Base-by-base conservation (phyloP, 2,113 vertebrate species). In the Bos javanicus region DNA sequence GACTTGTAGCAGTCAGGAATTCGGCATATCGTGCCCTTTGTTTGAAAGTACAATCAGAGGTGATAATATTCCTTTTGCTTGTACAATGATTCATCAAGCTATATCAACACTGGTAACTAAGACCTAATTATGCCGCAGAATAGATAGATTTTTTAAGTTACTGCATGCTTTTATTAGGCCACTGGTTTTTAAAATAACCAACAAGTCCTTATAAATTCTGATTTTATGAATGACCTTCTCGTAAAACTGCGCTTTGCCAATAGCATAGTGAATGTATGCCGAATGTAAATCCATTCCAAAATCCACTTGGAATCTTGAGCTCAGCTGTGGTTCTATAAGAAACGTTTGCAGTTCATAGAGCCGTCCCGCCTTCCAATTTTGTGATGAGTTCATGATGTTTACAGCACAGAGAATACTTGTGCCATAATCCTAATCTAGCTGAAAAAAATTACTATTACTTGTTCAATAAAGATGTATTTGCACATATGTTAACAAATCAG, bases 341-440 rank as follows among this genome's bases (percentile, higher is more conserved):
- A 98, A 97, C 96, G 95, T 97, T 98, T 98, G 90, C 97, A 98
- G 95, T 96, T 96, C 97, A 96, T 97, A 98, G 97, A 91, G 97
- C 97, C 97, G 97, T 96, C 71, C 59, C 92, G 98, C 97, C 98
- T 98, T 98, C 97, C 97, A 98, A 96, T 98, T 98, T 98, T 98
- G 98, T 99, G 98, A 99, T 98, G 97, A 98, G 97, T 98, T 98
- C 97, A 97, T 98, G 87, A 99, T 99, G 99, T 99, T 99, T 99
- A 99, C 99, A 99, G 99, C 99, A 99, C 98, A 99, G 98, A 98
- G 98, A 98, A 98, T 99, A 98, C 98, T 98, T 99, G 99, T 99
- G 98, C 98, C 98, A 98, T 98, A 98, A 98, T 98, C 98, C 97
- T 98, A 98, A 98, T 98, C 98, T 98, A 98, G 98, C 98, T 98